Conservation (phyloP, 2,113 vertebrate species). For the Melanostigma gelatinosum region DNA sequence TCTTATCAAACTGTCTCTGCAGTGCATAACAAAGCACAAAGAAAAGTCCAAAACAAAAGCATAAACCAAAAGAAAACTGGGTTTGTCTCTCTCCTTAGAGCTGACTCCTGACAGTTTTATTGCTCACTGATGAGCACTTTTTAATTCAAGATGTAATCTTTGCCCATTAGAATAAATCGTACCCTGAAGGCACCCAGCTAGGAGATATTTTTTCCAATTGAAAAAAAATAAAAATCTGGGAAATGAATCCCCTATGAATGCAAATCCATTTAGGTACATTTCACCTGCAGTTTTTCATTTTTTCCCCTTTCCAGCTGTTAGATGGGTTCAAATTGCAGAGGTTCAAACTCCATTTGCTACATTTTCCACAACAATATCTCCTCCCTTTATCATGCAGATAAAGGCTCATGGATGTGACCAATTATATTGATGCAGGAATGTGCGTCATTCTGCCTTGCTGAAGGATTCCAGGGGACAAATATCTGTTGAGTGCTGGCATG, state of each 20-base stretch:
- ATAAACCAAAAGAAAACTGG: background rate
- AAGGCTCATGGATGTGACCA: conserved; percentile 44
- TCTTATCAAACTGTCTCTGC: conserved; percentile 25
- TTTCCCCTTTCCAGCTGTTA: conserved; percentile 26
- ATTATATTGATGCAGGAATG: conserved; percentile 45
- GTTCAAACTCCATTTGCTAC: conserved; percentile 12
- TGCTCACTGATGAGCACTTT: conserved; percentile 56
- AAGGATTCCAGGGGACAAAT: conserved; percentile 42
- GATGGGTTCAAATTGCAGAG: conserved; percentile 22
- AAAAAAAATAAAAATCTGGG: conserved; percentile 33
- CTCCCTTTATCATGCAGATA: conserved; percentile 41
- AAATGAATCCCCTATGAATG: conserved; percentile 58
- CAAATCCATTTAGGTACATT: conserved; percentile 65
- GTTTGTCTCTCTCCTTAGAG: conserved; percentile 21
- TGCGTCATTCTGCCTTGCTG: conserved; percentile 5
- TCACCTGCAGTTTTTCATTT: conserved; percentile 12
- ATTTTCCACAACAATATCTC: conserved; percentile 27
- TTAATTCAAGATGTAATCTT: conserved; percentile 76
- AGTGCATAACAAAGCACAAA: background rate
- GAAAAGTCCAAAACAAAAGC: conserved; percentile 28
- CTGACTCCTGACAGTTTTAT: conserved; percentile 38
- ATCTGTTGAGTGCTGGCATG: conserved; percentile 48
- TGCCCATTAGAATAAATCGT: conserved; percentile 72
- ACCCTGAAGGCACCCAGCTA: conserved; percentile 46
- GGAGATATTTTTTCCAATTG: conserved; percentile 55